Evolutionary conservation across 1,140 invertebrate genomes (phyloP), one percentile per base, ranked within the genome.

Genomic region (Drosophila lacertosa): DNA sequence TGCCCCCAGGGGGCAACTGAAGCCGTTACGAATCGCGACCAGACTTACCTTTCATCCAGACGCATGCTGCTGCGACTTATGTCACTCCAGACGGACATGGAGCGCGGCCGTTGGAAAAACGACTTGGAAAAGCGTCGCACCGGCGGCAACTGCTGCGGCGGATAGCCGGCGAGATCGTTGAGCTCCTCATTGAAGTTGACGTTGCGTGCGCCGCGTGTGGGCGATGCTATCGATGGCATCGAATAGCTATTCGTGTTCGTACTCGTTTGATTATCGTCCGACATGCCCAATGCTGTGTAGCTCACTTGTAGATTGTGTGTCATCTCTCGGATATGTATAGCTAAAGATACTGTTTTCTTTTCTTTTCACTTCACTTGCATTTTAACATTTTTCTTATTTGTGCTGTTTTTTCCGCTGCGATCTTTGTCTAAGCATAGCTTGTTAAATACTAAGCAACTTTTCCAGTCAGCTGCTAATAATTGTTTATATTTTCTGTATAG

Each of bases 51-150:
- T 91, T 97, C 96, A 80, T 97, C 96, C 75, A 96, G 93, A 77
- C 94, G 94, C 92, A 96, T 95, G 77, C 95, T 96, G 53, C 95
- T 96, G 42, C 95, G 93, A 71, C 95, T 96, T 83, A 96, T 94
- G 82, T 96, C 95, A 88, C 95, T 96, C 95, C 95, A 96, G 3
- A 95, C 95, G 80, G 95, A 96, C 95, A 96, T 95, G 64, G 95
- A 96, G n/a, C 95, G 80, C 84, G 94, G 92, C 60, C 95, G 80
- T 83, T 94, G 90, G 67, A 91, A 91, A 51, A 91, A 75, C 13
- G 86, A 89, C 70, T 90, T 91, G 42, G 91, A 91, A 39, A 90
- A 89, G 24, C 91, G 79, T n/a, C 91, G 71, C 24, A 84, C 80
- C 91, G 91, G 91, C 77, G 91, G 92, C 89, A 90, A 65, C 75